Base-by-base conservation (phyloP, 2,888 invertebrate species). In the Xanthia togata region DNA sequence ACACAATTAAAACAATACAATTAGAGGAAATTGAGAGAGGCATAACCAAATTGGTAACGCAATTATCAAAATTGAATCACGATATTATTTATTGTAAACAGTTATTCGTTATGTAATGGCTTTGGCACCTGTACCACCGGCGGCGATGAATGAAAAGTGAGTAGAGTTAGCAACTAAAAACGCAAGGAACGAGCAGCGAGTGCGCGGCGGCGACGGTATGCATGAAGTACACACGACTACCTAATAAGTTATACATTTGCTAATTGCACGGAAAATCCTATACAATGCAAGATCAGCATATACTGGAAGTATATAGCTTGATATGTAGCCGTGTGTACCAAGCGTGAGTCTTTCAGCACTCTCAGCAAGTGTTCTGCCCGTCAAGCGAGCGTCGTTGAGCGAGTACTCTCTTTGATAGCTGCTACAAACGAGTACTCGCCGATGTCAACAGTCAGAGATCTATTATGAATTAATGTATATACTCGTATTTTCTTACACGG, bases 41-140 rank as follows among this genome's bases (percentile, higher is more conserved):
- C 38, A 73, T 60, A 77, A 73, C 73, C 35, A 71, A 74, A 63
- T 71, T 71, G 60, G 31, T 65, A 73, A 74, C 70, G 71, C 67
- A 79, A 88, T 88, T 84, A 87, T 82, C 67, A 70, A 82, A 87
- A 85, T 85, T 82, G 76, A 88, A 85, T 81, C 88, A 88, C 87
- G 85, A 77, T 62, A 53, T 57, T 50, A 73, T 88, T 88, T 44
- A 44, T 44, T 75, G 76, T 59, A 70, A 86, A 85, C 72, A 23
- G 65, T 78, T 84, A 67, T 63, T 74, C 0, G 59, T 87, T 85
- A 79, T 67, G 72, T 78, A 86, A 87, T 23, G 20, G 63, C 64
- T 26, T n/a, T 3, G 35, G 60, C 11, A 11, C 1, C 17, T 20
- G 1, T 60, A 0, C 0, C 4, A 35, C n/a, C 12, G 12, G 4